phyloP scores from a whole-genome alignment of 2,797 vertebrate genomes.

The Corythornis leucogaster region DNA sequence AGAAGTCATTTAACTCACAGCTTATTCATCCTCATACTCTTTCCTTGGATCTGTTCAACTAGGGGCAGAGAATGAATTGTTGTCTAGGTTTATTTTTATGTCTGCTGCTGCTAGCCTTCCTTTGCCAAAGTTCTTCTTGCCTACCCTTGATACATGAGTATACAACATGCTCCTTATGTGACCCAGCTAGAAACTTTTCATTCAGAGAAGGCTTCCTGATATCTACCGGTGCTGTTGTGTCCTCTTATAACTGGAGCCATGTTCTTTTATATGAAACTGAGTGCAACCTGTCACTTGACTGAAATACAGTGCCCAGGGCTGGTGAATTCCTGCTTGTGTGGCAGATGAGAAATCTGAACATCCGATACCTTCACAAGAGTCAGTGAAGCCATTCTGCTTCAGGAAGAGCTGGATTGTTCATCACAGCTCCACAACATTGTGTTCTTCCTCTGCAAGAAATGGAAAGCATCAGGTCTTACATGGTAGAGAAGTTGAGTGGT shows the following conservation, averaged over 20 bases:
- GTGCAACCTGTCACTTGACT: background rate
- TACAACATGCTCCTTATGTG: background rate
- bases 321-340: rapidly evolving
- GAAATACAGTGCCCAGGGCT: background rate
- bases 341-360: background rate
- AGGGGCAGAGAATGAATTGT: background rate
- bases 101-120: background rate
- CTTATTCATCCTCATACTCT: background rate
- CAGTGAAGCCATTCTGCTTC: background rate
- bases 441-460: background rate
- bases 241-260: background rate
- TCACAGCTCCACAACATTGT: background rate
- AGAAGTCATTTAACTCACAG: background rate
- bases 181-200: background rate
- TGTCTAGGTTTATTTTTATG: background rate
- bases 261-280: background rate
- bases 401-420: background rate
- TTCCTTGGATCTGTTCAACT: background rate
- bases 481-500: background rate
- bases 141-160: background rate
- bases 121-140: background rate
- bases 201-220: background rate
- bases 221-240: background rate
- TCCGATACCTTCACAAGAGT: background rate
- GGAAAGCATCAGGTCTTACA: background rate